A percentile compares a stretch with the other conserved stretches of the same genome.
These are phyloP conservation scores for Cotesia congregata DNA, from an alignment of 2,888 invertebrate species.

Conservation along the genomic window DNA sequence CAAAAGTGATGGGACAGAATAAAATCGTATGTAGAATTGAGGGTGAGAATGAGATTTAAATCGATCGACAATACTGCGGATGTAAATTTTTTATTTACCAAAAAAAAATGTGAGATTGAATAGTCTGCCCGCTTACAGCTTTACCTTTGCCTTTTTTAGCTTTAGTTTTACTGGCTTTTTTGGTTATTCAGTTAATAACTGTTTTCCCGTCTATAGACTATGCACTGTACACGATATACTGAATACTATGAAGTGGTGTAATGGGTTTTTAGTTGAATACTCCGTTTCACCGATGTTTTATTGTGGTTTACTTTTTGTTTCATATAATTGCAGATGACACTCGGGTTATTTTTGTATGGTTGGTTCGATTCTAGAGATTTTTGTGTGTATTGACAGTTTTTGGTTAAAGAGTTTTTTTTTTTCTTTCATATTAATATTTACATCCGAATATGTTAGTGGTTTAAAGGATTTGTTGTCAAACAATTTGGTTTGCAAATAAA, in stretches of 20 bases:
- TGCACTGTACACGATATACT: not conserved
- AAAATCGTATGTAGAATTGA: not conserved
- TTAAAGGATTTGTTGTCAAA: too few species aligned
- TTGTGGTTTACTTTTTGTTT: not conserved
- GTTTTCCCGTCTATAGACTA: constrained; percentile 17
- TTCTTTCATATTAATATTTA: too few species aligned
- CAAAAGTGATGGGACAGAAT: constrained; percentile 6
- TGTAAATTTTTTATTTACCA: not conserved
- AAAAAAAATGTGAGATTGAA: not conserved
- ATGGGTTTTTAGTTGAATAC: constrained; percentile 22
- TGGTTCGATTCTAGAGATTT: too few species aligned
- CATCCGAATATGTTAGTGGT: too few species aligned
- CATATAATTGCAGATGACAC: not conserved
- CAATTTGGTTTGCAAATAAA: too few species aligned
- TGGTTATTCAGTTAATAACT: constrained; percentile 31
- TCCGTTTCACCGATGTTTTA: constrained; percentile 2
- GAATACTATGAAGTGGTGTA: not conserved
- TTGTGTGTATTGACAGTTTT: too few species aligned
- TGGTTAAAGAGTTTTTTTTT: too few species aligned
- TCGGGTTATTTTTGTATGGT: not conserved
- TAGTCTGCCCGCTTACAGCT: not conserved
- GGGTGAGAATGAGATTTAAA: not conserved
- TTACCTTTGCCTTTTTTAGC: constrained; percentile 2
- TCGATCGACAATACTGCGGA: not conserved
- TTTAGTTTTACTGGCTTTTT: constrained; percentile 5